phyloP scores from a whole-genome alignment of 2,113 vertebrate genomes.

The Stegostoma tigrinum region DNA sequence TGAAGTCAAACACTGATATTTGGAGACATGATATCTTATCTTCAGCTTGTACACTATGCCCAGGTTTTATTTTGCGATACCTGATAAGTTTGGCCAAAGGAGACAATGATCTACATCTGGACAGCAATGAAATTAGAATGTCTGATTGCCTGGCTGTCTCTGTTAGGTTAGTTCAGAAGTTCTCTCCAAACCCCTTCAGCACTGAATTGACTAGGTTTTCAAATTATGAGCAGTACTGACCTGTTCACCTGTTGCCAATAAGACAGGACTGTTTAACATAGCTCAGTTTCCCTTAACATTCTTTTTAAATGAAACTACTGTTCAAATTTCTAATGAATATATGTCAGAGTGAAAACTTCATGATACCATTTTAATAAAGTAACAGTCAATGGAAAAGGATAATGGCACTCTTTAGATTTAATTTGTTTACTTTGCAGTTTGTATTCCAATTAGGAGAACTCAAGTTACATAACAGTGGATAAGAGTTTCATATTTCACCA shows the following conservation, averaged over 20 bases:
- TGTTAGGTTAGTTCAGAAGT: not conserved
- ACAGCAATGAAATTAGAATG: not conserved
- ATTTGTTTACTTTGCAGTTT: not conserved
- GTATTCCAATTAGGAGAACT: not conserved
- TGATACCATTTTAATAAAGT: not conserved
- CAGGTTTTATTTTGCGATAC: not conserved
- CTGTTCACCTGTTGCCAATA: not conserved
- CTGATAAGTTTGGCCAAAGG: not conserved
- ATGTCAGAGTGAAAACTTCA: not conserved
- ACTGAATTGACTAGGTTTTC: not conserved
- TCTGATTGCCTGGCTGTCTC: not conserved
- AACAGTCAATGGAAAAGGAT: not conserved
- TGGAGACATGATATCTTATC: not conserved
- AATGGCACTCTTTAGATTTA: not conserved
- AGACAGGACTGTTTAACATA: not conserved
- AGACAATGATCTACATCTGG: not conserved
- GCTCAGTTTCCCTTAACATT: not conserved
- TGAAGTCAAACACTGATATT: not conserved
- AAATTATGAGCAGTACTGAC: not conserved
- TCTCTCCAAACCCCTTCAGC: not conserved
- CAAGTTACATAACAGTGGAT: not conserved
- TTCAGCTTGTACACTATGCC: not conserved
- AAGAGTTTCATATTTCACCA: not conserved
- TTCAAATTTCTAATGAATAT: not conserved
- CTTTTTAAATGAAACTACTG: not conserved